These are phyloP conservation scores for Eupeodes corollae DNA, from an alignment of 1,140 invertebrate genomes.

Conservation along the genomic window DNA sequence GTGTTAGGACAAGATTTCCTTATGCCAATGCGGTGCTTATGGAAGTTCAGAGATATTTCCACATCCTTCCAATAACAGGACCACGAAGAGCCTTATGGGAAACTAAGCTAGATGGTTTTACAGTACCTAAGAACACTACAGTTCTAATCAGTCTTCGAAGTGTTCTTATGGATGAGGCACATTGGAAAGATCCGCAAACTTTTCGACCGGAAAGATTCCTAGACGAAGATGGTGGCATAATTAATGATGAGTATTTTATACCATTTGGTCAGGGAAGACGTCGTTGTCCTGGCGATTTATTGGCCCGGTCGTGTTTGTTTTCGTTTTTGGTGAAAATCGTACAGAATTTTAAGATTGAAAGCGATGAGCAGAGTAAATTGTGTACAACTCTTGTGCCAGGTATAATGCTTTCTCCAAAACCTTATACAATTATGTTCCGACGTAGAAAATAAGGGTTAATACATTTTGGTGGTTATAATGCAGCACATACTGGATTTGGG, in stretches of 20 bases:
- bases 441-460: no score
- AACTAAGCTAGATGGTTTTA: conserved; percentile 49
- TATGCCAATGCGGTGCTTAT: conserved; percentile 53
- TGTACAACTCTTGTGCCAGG: conserved; percentile 29
- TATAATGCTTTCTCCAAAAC: conserved; percentile 32
- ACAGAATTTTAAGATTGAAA: conserved; percentile 42
- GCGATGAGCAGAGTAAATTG: conserved; percentile 13
- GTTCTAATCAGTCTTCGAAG: conserved; percentile 52
- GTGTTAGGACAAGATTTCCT: conserved; percentile 41
- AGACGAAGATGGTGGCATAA: conserved; percentile 26
- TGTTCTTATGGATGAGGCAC: conserved; percentile 48
- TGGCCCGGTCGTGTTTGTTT: conserved; percentile 63
- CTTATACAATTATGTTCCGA: conserved; percentile 30
- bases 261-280: conserved; percentile 59
- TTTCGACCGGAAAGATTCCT: conserved; percentile 65
- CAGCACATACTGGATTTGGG: no score
- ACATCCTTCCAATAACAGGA: conserved; percentile 53
- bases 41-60: conserved; percentile 51
- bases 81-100: conserved; percentile 51
- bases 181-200: conserved; percentile 53
- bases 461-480: no score
- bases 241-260: conserved; percentile 41
- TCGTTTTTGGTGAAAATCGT: conserved; percentile 58
- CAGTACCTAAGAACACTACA: conserved; percentile 53
- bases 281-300: conserved; percentile 62